phyloP scores from a whole-genome alignment of 1,140 invertebrate genomes.

The Alviniconcha marisindica region DNA sequence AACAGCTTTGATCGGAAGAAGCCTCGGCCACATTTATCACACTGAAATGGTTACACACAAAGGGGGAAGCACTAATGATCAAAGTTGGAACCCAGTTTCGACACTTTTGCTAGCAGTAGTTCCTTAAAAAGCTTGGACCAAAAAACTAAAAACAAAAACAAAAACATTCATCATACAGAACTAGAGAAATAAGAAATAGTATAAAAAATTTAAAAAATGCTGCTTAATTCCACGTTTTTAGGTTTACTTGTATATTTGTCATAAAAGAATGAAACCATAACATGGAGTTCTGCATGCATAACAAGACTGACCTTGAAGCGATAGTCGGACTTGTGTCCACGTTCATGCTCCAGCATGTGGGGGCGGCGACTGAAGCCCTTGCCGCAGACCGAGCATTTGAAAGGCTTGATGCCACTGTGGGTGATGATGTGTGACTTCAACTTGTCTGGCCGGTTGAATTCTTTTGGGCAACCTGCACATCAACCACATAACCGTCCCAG shows the following conservation, averaged over 20 bases:
- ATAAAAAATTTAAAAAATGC: no score
- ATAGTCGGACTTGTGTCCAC: constrained; percentile 70
- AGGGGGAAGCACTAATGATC: background rate
- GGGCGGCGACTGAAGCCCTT: constrained; percentile 78
- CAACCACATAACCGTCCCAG: no score
- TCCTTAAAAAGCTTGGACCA: background rate
- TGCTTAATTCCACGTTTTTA: no score
- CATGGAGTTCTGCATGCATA: no score
- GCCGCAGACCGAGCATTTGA: constrained; percentile 79
- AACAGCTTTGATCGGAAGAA: constrained; percentile 76
- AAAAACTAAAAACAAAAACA: background rate
- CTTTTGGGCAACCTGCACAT: constrained; percentile 81
- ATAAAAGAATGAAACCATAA: no score
- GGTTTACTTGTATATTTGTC: no score
- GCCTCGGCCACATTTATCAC: constrained; percentile 79
- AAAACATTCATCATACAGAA: background rate
- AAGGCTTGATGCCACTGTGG: constrained; percentile 78
- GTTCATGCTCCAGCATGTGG: constrained; percentile 71
- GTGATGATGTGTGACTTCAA: constrained; percentile 76
- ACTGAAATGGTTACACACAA: constrained; percentile 62
- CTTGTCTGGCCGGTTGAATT: constrained; percentile 81
- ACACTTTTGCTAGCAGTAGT: background rate
- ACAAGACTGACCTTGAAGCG: constrained; percentile 55
- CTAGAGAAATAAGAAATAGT: background rate
- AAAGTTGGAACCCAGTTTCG: background rate